These are phyloP conservation scores for Coilia nasus DNA, from an alignment of 2,797 vertebrate genomes.

Conservation along the genomic window DNA sequence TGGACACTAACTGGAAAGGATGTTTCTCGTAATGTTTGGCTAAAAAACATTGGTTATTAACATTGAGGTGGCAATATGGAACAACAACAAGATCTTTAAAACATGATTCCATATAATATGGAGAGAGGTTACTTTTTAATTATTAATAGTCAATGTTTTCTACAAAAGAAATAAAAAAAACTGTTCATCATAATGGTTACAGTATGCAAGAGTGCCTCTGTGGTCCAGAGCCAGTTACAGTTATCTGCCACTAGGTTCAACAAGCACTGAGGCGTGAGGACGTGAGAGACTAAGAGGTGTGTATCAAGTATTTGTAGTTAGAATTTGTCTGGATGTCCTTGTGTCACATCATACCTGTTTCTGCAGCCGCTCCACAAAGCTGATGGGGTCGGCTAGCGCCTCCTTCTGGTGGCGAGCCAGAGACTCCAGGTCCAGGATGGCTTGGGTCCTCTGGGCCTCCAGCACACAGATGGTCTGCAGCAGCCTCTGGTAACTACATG, in stretches of 20 bases:
- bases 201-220: too few relatives aligned
- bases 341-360: constrained; percentile 82
- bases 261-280: too few relatives aligned
- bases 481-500: constrained; percentile 95
- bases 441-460: constrained; percentile 96
- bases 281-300: too few relatives aligned
- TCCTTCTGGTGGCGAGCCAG: constrained; percentile 90
- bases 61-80: too few relatives aligned
- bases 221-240: too few relatives aligned
- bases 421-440: constrained; percentile 94
- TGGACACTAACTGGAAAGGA: neutral
- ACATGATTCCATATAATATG: neutral
- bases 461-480: constrained; percentile 97
- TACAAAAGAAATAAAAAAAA: too few relatives aligned
- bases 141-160: neutral
- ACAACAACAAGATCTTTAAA: too few relatives aligned
- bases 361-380: constrained; percentile 97
- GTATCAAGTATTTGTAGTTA: too few relatives aligned
- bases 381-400: constrained; percentile 88
- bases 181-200: too few relatives aligned
- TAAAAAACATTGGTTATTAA: too few relatives aligned
- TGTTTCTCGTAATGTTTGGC: neutral
- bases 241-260: too few relatives aligned
- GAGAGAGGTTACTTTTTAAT: neutral
- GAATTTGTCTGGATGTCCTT: neutral